Evolutionary conservation across 2,113 vertebrate species (phyloP), one percentile per base, ranked within the genome.

Genomic region (Lagopus leucura): DNA sequence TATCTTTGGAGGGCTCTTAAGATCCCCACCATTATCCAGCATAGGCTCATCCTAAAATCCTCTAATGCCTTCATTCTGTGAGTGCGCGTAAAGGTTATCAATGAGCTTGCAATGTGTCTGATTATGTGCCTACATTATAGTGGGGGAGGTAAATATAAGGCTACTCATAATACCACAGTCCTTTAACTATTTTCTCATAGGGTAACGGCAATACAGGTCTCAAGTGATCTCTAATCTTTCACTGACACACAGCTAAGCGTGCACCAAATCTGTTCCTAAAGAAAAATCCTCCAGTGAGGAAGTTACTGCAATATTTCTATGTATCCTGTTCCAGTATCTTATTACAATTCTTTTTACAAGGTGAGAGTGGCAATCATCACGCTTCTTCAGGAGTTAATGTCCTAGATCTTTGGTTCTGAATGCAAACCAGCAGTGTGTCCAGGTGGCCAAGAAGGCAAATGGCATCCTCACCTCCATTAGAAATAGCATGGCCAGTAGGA

Each of bases 1-100:
- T 47, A 67, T 86, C 69, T 76, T 86, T 67, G 61, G 55, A 77
- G 72, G n/a, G 19, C 64, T 80, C 64, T 42, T 67, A 93, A 95
- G 73, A 86, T 25, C n/a, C 21, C 36, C 63, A 22, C 30, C 80
- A 20, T 48, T 86, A 65, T 16, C 82, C 80, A 70, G 48, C 63
- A 66, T 50, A 47, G 52, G 81, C 42, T 76, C 71, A 66, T 70
- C 66, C 70, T 61, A 40, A 66, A 82, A 88, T 63, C 27, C 74
- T 82, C 21, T 36, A 71, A 55, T 73, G 50, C 63, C 36, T 85
- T 66, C 79, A 34, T 58, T 24, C 32, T 38, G 38, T 0, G 0
- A 86, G 36, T 5, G 0, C 14, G 12, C 38, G 24, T 6, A 70
- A 32, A 10, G 18, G 1, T 1, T 57, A 77, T 65, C 75, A 73